Conservation (phyloP, 2,113 vertebrate genomes). For the Oryzias melastigma region DNA sequence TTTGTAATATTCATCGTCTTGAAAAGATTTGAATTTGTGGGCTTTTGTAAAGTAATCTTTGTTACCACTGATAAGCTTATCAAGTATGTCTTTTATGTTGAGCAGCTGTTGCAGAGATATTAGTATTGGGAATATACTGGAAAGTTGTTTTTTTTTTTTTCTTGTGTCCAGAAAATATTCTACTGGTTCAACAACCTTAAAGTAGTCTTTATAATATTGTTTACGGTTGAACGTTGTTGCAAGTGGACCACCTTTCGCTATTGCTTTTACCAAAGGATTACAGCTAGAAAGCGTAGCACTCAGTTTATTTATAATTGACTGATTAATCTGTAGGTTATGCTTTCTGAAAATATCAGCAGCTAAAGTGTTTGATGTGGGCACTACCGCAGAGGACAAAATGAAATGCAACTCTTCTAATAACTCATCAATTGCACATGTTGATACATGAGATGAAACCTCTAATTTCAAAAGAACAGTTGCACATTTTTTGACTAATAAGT, state of each 20-base stretch:
- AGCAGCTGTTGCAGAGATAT: slow-evolving; percentile 7
- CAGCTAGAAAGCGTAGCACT: slow-evolving; percentile 9
- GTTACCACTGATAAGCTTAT: neutral
- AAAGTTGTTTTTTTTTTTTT: neutral
- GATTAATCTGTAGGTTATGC: neutral
- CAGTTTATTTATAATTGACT: slow-evolving; percentile 18
- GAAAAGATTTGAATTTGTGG: neutral
- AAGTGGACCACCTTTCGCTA: slow-evolving; percentile 12
- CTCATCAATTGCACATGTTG: neutral
- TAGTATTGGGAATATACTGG: slow-evolving; percentile 4
- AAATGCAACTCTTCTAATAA: neutral
- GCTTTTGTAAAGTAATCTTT: neutral
- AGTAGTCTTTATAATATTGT: slow-evolving; percentile 30
- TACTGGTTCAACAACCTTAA: slow-evolving; percentile 14
- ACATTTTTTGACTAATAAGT: neutral
- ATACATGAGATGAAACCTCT: neutral
- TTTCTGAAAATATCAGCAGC: neutral
- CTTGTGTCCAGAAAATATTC: neutral
- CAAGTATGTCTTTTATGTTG: neutral
- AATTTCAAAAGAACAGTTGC: neutral
- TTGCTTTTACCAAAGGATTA: slow-evolving; percentile 30
- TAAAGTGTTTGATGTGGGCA: neutral
- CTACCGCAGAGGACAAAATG: neutral
- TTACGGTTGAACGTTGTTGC: slow-evolving; percentile 10
- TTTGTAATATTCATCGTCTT: slow-evolving; percentile 1